Conservation (phyloP, 2,888 invertebrate genomes). For the Yponomeuta plumbellus region DNA sequence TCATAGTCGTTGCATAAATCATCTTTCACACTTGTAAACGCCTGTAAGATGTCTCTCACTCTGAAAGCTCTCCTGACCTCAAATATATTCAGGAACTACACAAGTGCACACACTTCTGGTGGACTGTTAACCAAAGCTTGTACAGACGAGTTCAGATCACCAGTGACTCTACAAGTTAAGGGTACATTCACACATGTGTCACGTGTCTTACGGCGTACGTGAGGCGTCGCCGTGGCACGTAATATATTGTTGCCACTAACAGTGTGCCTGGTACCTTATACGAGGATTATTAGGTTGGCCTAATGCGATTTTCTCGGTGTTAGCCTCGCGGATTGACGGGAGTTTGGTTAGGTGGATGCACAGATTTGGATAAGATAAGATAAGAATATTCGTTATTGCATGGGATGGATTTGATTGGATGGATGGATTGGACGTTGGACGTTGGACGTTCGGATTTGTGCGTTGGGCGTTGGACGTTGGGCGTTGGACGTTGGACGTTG, state of each 20-base stretch:
- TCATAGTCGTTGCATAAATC: no score
- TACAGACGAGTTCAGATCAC: neutral
- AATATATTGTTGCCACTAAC: conserved; percentile 4
- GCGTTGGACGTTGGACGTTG: no score
- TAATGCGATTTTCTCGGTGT: neutral
- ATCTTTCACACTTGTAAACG: neutral
- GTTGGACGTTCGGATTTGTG: no score
- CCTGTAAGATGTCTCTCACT: neutral
- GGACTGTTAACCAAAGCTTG: neutral
- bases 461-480: no score
- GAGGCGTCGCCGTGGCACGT: conserved; percentile 2
- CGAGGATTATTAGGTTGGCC: neutral
- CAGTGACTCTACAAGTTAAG: neutral
- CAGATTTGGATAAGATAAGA: no score
- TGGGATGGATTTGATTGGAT: no score
- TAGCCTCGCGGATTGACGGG: neutral
- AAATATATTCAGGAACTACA: neutral
- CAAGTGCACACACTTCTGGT: neutral
- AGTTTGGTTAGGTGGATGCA: neutral
- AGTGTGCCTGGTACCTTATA: neutral
- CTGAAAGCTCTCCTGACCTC: neutral
- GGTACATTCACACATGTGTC: neutral
- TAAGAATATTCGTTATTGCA: no score
- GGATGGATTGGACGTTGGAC: no score
- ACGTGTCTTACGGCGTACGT: neutral